phyloP scores from a whole-genome alignment of 2,888 invertebrate genomes.

The Beris morrisii region DNA sequence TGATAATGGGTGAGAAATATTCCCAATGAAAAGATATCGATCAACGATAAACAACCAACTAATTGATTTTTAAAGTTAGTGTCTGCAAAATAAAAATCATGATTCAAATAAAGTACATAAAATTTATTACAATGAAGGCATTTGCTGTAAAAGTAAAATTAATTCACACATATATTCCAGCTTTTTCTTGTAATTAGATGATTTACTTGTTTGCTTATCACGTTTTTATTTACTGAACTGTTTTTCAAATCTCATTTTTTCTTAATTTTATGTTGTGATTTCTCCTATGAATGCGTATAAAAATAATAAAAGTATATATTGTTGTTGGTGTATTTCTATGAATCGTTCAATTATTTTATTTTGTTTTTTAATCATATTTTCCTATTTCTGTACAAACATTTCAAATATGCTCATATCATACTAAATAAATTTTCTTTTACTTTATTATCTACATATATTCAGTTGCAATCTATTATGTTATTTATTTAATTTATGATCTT shows the following conservation, averaged over 20 bases:
- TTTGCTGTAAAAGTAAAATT: slow-evolving; percentile 14
- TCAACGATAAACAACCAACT: too few relatives aligned
- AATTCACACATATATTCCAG: slow-evolving; percentile 14
- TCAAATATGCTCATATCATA: slow-evolving; percentile 21
- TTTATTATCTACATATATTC: slow-evolving; percentile 26
- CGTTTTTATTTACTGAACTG: slow-evolving; percentile 10
- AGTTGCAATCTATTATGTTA: slow-evolving; percentile 23
- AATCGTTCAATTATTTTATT: slow-evolving; percentile 12
- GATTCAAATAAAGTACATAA: too few relatives aligned
- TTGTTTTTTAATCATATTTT: slow-evolving; percentile 9
- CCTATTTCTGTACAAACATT: slow-evolving; percentile 29
- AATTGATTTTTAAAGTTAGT: too few relatives aligned
- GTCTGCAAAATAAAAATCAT: too few relatives aligned
- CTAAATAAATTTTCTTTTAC: slow-evolving; percentile 14
- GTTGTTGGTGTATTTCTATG: slow-evolving; percentile 11
- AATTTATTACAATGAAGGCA: slow-evolving; percentile 3
- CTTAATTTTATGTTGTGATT: slow-evolving; percentile 12
- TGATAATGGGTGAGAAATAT: slow-evolving; percentile 2
- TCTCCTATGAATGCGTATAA: slow-evolving; percentile 27
- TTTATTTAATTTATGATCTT: slow-evolving; percentile 20
- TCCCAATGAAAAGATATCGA: too few relatives aligned
- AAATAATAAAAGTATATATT: slow-evolving; percentile 30
- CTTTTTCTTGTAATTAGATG: not conserved
- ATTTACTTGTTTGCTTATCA: slow-evolving; percentile 20
- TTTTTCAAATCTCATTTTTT: slow-evolving; percentile 2